Conservation (phyloP, 2,113 vertebrate species). For the Equus quagga region DNA sequence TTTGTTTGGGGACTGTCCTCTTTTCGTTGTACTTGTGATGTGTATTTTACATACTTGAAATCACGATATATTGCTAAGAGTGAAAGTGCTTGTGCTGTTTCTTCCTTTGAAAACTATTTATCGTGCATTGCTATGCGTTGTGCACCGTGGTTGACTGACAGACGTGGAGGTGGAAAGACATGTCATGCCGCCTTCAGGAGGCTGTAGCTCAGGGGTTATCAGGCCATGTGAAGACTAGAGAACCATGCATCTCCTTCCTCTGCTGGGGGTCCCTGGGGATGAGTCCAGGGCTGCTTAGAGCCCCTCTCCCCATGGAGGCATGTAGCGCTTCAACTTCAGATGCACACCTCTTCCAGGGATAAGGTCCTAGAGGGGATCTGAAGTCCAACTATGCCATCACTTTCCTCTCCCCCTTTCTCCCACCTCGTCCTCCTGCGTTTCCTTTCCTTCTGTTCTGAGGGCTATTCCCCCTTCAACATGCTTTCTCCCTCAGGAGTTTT, state of each 20-base stretch:
- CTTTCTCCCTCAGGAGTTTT: neutral
- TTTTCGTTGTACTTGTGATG: neutral
- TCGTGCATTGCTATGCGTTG: neutral
- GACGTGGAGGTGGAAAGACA: neutral
- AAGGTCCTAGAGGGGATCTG: neutral
- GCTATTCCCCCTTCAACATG: neutral
- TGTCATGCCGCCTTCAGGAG: neutral
- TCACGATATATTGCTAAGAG: neutral
- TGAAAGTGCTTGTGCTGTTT: neutral
- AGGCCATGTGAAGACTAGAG: neutral
- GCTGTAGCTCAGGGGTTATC: neutral
- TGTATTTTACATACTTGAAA: neutral
- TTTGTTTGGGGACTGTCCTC: neutral
- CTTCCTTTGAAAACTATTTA: neutral
- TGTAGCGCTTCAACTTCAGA: neutral
- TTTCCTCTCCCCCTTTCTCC: too few species aligned
- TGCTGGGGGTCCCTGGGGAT: neutral
- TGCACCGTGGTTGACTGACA: neutral
- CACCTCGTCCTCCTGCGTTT: neutral
- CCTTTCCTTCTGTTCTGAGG: neutral
- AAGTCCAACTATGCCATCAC: neutral
- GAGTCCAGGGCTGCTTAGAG: neutral
- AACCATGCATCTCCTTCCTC: neutral
- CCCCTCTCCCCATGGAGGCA: too few species aligned
- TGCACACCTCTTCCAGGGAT: neutral